A percentile compares a stretch with the other conserved stretches of the same genome.
Conservation (phyloP, 2,113 vertebrate species). For the Cranoglanis bouderius region DNA sequence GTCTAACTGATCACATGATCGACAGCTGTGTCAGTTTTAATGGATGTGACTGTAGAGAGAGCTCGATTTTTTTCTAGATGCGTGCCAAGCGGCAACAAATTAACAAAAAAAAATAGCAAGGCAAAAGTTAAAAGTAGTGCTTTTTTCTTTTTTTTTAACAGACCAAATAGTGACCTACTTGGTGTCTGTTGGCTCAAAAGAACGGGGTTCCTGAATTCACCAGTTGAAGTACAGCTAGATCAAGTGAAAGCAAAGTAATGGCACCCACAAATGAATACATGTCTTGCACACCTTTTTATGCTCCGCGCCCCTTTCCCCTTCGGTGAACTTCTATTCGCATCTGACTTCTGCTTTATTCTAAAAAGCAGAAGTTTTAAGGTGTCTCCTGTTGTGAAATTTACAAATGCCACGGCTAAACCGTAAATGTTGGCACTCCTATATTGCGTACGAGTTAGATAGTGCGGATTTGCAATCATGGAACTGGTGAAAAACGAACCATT, state of each 20-base stretch:
- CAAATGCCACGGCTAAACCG: neutral
- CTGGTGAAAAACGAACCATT: neutral
- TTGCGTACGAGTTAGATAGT: neutral
- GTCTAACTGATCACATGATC: neutral
- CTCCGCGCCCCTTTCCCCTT: neutral
- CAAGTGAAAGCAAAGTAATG: neutral
- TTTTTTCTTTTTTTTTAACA: too few relatives aligned
- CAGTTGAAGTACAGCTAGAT: neutral
- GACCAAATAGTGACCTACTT: too few relatives aligned
- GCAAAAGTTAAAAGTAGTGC: neutral
- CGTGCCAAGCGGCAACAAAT: neutral
- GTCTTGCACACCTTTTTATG: neutral
- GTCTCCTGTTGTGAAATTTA: neutral
- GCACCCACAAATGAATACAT: neutral
- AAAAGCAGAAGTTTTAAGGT: neutral
- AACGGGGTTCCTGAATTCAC: too few relatives aligned
- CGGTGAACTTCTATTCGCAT: neutral
- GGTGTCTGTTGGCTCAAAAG: neutral
- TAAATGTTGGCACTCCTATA: too few relatives aligned
- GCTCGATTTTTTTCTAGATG: too few relatives aligned
- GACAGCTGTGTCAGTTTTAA: neutral
- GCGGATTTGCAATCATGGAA: neutral
- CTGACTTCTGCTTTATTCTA: neutral
- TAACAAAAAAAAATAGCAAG: too few relatives aligned
- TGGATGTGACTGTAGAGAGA: neutral